Conservation (phyloP, 2,113 vertebrate genomes). For the Archocentrus centrarchus region DNA sequence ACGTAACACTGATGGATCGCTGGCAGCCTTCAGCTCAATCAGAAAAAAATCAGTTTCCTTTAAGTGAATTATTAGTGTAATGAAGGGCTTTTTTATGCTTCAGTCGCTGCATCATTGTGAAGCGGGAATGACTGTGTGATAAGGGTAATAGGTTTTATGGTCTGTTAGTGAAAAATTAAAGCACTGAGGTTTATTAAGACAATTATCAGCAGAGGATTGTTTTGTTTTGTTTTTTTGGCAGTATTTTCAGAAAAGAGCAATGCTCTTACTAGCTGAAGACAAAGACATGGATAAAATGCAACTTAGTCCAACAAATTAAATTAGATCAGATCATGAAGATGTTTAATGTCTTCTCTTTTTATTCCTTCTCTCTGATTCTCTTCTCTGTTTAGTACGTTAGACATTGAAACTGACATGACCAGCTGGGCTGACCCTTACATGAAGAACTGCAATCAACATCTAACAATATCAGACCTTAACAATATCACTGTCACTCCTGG, state of each 20-base stretch:
- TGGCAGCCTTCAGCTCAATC: slow-evolving; percentile 9
- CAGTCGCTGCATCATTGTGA: not conserved
- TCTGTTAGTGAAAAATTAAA: not conserved
- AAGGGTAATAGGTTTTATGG: slow-evolving; percentile 40
- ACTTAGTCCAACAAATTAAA: not conserved
- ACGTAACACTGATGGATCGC: slow-evolving; percentile 10
- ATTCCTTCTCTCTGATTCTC: not conserved
- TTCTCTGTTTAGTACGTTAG: slow-evolving; percentile 66
- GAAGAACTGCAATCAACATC: slow-evolving; percentile 75
- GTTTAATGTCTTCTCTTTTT: not conserved
- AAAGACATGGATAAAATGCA: not conserved
- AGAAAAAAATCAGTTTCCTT: slow-evolving; percentile 51
- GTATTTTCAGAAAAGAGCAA: not conserved
- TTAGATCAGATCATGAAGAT: not conserved
- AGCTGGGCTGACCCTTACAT: slow-evolving; percentile 83
- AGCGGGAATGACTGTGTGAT: slow-evolving; percentile 1
- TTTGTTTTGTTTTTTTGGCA: not conserved
- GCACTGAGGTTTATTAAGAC: not conserved
- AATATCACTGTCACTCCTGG: slow-evolving; percentile 83
- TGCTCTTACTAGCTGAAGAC: not conserved
- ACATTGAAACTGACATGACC: slow-evolving; percentile 66
- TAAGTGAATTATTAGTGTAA: slow-evolving; percentile 55
- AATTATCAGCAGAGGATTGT: not conserved
- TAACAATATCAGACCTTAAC: slow-evolving; percentile 81
- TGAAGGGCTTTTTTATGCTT: slow-evolving; percentile 16